Evolutionary conservation across 1,140 invertebrate genomes (phyloP), one percentile per base, ranked within the genome.

Genomic region (Augochlora pura): DNA sequence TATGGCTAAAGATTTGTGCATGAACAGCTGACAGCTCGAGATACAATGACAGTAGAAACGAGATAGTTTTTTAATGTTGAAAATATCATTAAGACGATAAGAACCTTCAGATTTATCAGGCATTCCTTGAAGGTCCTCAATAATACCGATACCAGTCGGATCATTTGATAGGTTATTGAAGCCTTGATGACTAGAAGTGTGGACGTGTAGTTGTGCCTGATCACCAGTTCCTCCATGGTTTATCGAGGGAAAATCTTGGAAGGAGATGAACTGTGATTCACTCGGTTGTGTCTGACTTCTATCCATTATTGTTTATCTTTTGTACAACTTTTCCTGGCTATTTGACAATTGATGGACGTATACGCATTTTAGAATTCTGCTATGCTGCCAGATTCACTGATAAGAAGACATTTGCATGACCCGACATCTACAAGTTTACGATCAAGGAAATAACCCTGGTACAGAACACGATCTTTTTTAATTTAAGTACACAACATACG

Each of bases 191-290:
- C 79, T 81, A 1, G 92, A 88, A 46, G 89, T 77, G n/a, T 86
- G 89, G 12, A 91, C 80, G 23, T 91, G 88, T 23, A 92, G 65
- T 63, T 92, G 87, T 49, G 89, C 90, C 39, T 92, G 90, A 14
- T 81, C 77, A 49, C 76, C 78, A 32, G 82, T 75, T 3, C 81
- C 83, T 10, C 80, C 71, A 49, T 86, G 83, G 60, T 88, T 87
- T 66, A 88, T 89, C 25, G 89, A 77, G 12, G 91, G 86, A 72
- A 88, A 92, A 82, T 92, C 91, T 77, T 92, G 88, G 70, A 92
- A 92, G 1, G 89, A 90, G 81, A 92, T 91, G 82, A 93, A 93
- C 23, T 91, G 91, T 14, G 88, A 74, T 7, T 90, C 86, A 4
- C 67, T 71, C 8, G 32, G 52, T 38, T 84, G 83, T 5, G 62